Percentiles rank a stretch among this genome's conserved stretches.
phyloP scores from a whole-genome alignment of 2,888 invertebrate genomes.

The Sinopyrophorus schimmeli region DNA sequence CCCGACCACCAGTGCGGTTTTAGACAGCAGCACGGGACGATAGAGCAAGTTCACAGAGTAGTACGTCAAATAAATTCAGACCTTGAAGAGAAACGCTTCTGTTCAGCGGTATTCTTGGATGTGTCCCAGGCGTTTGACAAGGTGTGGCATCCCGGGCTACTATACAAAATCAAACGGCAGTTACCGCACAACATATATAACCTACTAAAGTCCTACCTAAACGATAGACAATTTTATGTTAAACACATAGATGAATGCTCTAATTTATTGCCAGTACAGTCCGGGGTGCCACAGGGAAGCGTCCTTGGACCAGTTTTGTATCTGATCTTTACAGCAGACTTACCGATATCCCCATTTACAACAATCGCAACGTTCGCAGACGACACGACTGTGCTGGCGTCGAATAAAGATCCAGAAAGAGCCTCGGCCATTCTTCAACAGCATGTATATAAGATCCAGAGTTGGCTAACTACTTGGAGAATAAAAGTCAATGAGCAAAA shows the following conservation, averaged over 20 bases:
- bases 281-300: background rate
- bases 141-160: too few species aligned
- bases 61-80: conserved; percentile 12
- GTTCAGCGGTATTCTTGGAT: too few species aligned
- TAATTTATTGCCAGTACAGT: background rate
- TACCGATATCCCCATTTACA: conserved; percentile 20
- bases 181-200: background rate
- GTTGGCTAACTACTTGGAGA: conserved; percentile 28
- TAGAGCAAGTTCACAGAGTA: conserved; percentile 12
- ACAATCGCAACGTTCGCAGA: conserved; percentile 24
- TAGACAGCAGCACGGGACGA: conserved; percentile 9
- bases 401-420: conserved; percentile 10
- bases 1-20: too few species aligned
- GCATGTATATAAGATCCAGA: conserved; percentile 18
- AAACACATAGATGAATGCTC: background rate
- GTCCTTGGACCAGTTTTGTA: conserved; percentile 1
- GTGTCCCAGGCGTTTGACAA: too few species aligned
- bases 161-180: background rate
- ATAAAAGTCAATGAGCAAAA: conserved; percentile 29
- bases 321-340: conserved; percentile 2
- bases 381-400: conserved; percentile 22
- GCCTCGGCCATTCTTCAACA: conserved; percentile 27
- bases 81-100: conserved; percentile 7
- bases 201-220: background rate
- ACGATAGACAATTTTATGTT: too few species aligned